Conservation (phyloP, 2,888 invertebrate genomes). For the Aspidapion aeneum region DNA sequence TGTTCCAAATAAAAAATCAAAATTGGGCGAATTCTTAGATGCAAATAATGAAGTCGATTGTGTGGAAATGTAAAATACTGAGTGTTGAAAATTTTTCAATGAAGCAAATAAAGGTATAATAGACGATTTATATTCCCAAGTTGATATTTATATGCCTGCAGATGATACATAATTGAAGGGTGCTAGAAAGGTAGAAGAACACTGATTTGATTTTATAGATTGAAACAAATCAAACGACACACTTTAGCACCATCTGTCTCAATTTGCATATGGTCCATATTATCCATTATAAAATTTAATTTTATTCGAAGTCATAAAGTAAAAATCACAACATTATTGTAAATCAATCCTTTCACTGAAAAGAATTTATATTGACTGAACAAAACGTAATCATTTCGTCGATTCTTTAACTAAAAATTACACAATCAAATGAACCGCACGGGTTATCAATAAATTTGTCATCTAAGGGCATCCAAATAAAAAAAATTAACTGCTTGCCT, state of each 20-base stretch:
- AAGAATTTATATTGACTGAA: background rate
- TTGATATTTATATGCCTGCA: background rate
- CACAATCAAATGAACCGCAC: background rate
- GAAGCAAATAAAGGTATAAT: background rate
- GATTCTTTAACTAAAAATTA: background rate
- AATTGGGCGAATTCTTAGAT: background rate
- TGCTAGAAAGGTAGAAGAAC: background rate
- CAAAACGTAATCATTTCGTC: background rate
- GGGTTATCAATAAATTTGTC: conserved; percentile 13
- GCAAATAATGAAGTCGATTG: background rate
- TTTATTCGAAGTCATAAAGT: background rate
- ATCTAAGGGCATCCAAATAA: conserved; percentile 17
- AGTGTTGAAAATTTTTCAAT: background rate
- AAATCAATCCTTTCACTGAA: background rate
- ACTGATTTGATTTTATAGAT: background rate
- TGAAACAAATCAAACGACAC: background rate
- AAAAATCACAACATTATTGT: background rate
- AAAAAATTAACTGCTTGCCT: conserved; percentile 31
- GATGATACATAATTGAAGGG: background rate
- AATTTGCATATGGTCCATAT: background rate
- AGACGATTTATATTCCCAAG: background rate
- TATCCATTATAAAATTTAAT: background rate
- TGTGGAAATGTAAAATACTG: background rate
- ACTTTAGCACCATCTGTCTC: background rate
- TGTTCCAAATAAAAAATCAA: background rate